Evolutionary conservation across 2,888 invertebrate species (phyloP), one percentile per base, ranked within the genome.

Genomic region (Abscondita cerata): DNA sequence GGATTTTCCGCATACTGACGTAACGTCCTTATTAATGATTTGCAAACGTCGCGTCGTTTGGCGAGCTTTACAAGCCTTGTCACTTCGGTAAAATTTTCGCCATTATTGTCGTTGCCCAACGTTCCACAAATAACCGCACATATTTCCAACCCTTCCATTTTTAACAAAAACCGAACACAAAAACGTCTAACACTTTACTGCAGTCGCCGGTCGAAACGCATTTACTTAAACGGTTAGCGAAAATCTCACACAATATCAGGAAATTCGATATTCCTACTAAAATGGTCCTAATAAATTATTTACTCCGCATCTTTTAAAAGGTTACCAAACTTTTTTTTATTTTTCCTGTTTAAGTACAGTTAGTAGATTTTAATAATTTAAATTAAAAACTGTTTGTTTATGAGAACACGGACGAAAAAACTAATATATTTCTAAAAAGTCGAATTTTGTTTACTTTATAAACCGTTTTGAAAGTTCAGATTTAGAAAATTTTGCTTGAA

Each of bases 201-300:
- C 20, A 50, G 40, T 48, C 57, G 33, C 40, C 36, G 12, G 38
- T 51, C 41, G 12, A 50, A 48, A 44, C 19, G 8, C 20, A 47
- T 18, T 13, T 12, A 40, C 11, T 18, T 51, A 41, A 48, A 55
- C 15, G 51, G 33, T 57, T 41, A 48, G 51, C 19, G 50, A 40
- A n/a, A 31, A 31, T 33, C 51, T 31, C 51, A 41, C 50, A 51
- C 41, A 36, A 36, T 18, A 51, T 18, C 51, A 50, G 51, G 57
- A 50, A 57, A 57, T 57, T 57, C 50, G 57, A 57, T 50, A 57
- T 51, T 50, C 20, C n/a, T 50, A 15, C 31, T 50, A 51, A 57
- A 57, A 56, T 38, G 20, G n/a, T n/a, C n/a, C n/a, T n/a, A n/a
- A n/a, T n/a, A n/a, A n/a, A n/a, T n/a, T n/a, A n/a, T n/a, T n/a